Conservation (phyloP, 2,113 vertebrate genomes). For the Bubo bubo region DNA sequence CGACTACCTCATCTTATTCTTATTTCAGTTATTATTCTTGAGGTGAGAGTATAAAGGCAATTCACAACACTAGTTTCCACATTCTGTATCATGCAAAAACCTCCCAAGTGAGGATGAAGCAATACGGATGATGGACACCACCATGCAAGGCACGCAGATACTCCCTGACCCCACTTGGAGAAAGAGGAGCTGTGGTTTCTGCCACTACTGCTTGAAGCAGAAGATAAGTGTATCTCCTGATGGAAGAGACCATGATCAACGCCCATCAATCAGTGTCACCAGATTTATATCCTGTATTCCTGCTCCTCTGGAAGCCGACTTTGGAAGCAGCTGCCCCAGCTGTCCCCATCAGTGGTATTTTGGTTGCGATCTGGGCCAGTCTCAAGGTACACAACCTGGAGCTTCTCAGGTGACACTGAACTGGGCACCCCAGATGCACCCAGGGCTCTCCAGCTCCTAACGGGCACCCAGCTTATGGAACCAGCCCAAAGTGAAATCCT, state of each 20-base stretch:
- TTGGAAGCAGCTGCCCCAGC: background rate
- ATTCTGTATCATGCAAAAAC: background rate
- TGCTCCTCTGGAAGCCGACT: background rate
- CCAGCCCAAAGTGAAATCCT: background rate
- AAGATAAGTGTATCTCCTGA: background rate
- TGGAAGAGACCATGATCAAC: background rate
- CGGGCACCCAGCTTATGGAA: fast-evolving
- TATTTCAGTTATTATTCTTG: background rate
- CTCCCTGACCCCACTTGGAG: too few relatives aligned
- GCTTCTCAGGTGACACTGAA: too few relatives aligned
- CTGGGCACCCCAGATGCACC: background rate
- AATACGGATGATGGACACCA: fast-evolving
- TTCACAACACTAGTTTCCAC: background rate
- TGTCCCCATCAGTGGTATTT: too few relatives aligned
- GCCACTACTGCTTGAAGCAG: background rate
- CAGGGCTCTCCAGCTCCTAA: background rate
- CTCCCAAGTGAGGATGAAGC: background rate
- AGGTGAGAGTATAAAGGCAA: background rate
- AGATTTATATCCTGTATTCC: background rate
- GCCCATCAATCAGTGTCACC: background rate
- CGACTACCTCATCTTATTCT: background rate
- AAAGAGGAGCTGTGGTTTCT: background rate
- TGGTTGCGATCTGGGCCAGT: background rate
- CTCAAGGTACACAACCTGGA: background rate
- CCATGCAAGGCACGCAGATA: background rate